phyloP scores from a whole-genome alignment of 2,113 vertebrate genomes.

The Rhombomys opimus region DNA sequence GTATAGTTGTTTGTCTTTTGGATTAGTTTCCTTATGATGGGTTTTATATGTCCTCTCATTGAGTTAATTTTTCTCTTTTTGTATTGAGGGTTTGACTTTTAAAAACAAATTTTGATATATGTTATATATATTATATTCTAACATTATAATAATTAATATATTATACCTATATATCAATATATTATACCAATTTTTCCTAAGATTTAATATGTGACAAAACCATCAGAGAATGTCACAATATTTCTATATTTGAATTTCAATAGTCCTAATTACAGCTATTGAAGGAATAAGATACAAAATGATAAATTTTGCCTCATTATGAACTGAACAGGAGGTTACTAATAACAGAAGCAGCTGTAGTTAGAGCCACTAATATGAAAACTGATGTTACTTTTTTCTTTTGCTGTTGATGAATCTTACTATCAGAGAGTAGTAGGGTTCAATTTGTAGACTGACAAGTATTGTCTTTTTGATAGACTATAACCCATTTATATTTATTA shows the following conservation, averaged over 20 bases:
- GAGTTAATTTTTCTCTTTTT: background rate
- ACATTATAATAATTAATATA: too few relatives aligned
- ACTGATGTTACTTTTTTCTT: too few relatives aligned
- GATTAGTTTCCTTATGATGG: background rate
- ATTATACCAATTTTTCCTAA: background rate
- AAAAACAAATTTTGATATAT: background rate
- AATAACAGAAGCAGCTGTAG: background rate
- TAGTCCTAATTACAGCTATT: background rate
- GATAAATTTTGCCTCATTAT: background rate
- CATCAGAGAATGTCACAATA: background rate
- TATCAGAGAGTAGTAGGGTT: background rate
- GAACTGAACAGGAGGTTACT: slow-evolving; percentile 1
- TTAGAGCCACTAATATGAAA: background rate
- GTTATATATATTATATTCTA: background rate
- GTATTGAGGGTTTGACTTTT: background rate
- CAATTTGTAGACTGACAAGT: background rate
- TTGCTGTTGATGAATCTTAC: background rate
- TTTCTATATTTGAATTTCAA: background rate
- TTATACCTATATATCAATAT: background rate
- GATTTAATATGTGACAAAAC: background rate
- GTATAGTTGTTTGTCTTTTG: slow-evolving; percentile 13
- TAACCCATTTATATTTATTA: background rate
- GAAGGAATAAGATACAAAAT: background rate
- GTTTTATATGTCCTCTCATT: background rate
- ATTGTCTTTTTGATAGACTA: background rate